Evolutionary conservation across 2,113 vertebrate species (phyloP), one percentile per base, ranked within the genome.

Genomic region (Notiomystis cincta): DNA sequence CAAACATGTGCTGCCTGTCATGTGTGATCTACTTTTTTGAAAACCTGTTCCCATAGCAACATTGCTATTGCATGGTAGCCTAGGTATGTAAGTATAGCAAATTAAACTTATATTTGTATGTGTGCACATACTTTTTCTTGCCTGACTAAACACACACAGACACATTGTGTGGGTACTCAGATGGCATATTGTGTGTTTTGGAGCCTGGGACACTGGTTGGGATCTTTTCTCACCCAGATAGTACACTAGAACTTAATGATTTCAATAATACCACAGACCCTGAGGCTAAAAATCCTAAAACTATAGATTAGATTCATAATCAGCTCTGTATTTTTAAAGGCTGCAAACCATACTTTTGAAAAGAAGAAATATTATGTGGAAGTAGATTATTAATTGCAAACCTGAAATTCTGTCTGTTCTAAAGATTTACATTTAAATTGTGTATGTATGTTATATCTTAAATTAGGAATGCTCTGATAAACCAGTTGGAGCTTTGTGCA

Each of bases 31-130:
- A 11, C 10, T 76, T 56, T 87, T 33, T 61, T 54, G 51, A 57
- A 76, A 96, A 61, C 33, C 42, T 81, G 87, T 96, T 95, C 25
- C 96, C 91, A 95, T 93, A 67, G 93, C 87, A 95, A 91, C 84
- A 53, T 15, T 69, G 21, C 56, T 84, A 7, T 73, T 15, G 2
- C 53, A 53, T 84, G 67, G 27, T n/a, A 64, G 37, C n/a, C 48
- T 60, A 60, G 57, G 50, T 71, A 51, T 3, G 2, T 28, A 47
- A 91, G 72, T 20, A 38, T 4, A 82, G 61, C 64, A 76, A 87
- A 67, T 72, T 23, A 60, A 78, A 66, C 60, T 78, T 42, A 40
- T 35, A 37, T 87, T 85, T 54, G 4, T 38, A 6, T 57, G 30
- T 53, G n/a, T 31, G 37, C 53, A 31, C 14, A 6, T 67, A 9